Conservation (phyloP, 2,888 invertebrate genomes). For the Polydrusus pterygomalis region DNA sequence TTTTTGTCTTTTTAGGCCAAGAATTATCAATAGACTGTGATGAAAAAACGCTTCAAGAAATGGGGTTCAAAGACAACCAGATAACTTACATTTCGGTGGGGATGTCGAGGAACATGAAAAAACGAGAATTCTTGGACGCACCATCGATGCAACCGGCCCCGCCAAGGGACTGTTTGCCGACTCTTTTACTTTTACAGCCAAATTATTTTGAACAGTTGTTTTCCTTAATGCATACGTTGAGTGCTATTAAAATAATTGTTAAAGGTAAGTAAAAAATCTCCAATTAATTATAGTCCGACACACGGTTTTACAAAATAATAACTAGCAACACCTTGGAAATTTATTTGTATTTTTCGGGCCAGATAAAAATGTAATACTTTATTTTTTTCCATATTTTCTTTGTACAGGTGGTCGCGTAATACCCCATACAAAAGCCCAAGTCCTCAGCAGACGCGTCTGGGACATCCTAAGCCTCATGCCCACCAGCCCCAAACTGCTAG, state of each 20-base stretch:
- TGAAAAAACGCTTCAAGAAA: slow-evolving; percentile 91
- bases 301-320: too few species aligned
- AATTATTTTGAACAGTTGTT: slow-evolving; percentile 94
- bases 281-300: too few species aligned
- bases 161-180: slow-evolving; percentile 89
- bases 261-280: slow-evolving; percentile 71
- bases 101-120: slow-evolving; percentile 76
- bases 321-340: too few species aligned
- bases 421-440: slow-evolving; percentile 91
- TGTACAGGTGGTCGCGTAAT: slow-evolving; percentile 72
- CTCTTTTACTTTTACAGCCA: slow-evolving; percentile 87
- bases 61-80: slow-evolving; percentile 96
- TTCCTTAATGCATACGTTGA: slow-evolving; percentile 91
- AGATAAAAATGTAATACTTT: too few species aligned
- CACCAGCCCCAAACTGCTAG: slow-evolving; percentile 89
- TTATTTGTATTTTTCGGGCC: too few species aligned
- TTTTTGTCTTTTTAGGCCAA: slow-evolving; percentile 72
- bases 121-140: slow-evolving; percentile 84
- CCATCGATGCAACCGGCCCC: slow-evolving; percentile 92
- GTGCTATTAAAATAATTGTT: slow-evolving; percentile 87
- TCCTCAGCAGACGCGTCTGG: slow-evolving; percentile 94
- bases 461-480: slow-evolving; percentile 94
- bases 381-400: not conserved
- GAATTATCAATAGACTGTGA: slow-evolving; percentile 94
- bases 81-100: slow-evolving; percentile 94